Evolutionary conservation across 35 echinoderm and acorn worm species (phyloP).

Genomic region (Lytechinus variegatus): DNA sequence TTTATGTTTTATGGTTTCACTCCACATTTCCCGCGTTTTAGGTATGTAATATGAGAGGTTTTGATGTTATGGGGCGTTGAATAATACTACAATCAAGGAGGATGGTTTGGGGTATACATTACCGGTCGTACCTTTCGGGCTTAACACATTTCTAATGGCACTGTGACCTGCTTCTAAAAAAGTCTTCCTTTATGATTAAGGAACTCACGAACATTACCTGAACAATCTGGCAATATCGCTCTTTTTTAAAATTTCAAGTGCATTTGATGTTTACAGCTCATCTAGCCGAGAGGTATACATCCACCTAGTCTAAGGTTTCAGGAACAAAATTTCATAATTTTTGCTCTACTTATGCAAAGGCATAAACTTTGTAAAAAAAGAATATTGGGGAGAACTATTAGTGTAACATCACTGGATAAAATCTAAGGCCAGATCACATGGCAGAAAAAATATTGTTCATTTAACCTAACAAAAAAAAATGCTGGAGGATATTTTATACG

Average conservation of each 20-base stretch:
- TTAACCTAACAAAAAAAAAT: too few species aligned
- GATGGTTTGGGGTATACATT: neutral
- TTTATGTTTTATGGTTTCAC: neutral
- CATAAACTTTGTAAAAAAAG: too few species aligned
- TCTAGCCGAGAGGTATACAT: neutral
- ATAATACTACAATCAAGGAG: neutral
- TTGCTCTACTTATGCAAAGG: neutral
- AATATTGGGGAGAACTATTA: too few species aligned
- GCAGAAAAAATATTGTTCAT: too few species aligned
- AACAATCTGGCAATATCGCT: neutral
- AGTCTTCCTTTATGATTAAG: neutral
- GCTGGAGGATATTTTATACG: too few species aligned
- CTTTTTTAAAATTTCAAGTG: neutral
- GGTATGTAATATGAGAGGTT: neutral
- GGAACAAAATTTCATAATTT: neutral
- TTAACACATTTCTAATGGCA: neutral
- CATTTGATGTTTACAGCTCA: neutral
- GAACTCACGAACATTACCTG: conserved; percentile 16
- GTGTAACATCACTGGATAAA: too few species aligned
- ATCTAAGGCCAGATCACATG: too few species aligned
- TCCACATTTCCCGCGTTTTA: neutral
- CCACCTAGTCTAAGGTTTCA: neutral
- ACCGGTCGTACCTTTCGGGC: neutral
- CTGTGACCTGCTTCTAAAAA: neutral
- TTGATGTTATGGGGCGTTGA: neutral